phyloP scores from a whole-genome alignment of 2,113 vertebrate genomes.

The Amblyornis subalaris region DNA sequence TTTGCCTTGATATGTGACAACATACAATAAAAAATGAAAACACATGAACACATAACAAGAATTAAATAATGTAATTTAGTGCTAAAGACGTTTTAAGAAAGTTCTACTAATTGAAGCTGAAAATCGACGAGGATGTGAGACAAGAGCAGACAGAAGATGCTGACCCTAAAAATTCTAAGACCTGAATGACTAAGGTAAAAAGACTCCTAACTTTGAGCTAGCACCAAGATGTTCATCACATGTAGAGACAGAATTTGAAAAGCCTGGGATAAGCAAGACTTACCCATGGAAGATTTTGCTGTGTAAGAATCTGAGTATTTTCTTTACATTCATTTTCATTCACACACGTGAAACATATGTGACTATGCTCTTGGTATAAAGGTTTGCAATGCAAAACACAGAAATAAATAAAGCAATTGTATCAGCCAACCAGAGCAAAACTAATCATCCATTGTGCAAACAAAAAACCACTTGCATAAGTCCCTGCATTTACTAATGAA shows the following conservation, averaged over 20 bases:
- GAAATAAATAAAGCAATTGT: neutral
- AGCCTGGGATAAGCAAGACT: neutral
- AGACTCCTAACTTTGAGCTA: neutral
- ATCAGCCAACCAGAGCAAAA: neutral
- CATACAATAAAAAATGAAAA: neutral
- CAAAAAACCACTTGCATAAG: neutral
- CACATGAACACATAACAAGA: neutral
- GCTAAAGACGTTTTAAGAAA: neutral
- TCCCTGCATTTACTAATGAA: neutral
- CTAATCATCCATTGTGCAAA: neutral
- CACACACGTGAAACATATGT: neutral
- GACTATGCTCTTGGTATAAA: neutral
- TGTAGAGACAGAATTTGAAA: neutral
- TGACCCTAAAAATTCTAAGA: neutral
- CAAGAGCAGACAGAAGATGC: neutral
- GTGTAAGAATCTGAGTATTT: neutral
- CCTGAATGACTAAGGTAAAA: neutral
- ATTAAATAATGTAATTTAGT: neutral
- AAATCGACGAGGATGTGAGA: neutral
- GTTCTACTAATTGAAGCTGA: neutral
- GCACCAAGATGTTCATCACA: neutral
- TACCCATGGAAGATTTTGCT: neutral
- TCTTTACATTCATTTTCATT: neutral
- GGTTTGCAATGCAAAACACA: neutral
- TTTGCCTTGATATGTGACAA: neutral